phyloP scores from a whole-genome alignment of 2,888 invertebrate species.

The Schizaphis graminum region DNA sequence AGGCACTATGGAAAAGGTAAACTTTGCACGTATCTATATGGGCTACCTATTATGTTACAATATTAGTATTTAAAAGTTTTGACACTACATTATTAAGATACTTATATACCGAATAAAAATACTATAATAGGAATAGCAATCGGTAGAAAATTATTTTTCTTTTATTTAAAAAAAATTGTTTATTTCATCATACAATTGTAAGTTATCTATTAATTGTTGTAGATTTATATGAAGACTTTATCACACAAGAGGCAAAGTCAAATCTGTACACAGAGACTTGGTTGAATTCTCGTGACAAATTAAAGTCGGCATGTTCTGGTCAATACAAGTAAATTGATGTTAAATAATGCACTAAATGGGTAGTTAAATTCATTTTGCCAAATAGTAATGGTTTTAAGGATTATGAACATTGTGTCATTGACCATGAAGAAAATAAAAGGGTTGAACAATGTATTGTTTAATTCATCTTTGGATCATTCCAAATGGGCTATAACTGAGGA shows the following conservation, averaged over 20 bases:
- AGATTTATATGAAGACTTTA: slow-evolving; percentile 86
- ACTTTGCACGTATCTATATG: background rate
- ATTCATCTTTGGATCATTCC: slow-evolving; percentile 80
- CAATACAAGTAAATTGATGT: slow-evolving; percentile 70
- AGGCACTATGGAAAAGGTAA: slow-evolving; percentile 43
- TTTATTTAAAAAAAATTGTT: background rate
- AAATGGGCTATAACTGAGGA: slow-evolving; percentile 84
- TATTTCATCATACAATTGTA: background rate
- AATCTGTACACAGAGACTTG: slow-evolving; percentile 89
- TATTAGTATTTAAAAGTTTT: no score
- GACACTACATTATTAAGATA: no score
- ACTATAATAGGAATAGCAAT: background rate
- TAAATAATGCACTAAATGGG: background rate
- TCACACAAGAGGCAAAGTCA: slow-evolving; percentile 80
- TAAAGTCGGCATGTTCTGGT: slow-evolving; percentile 82
- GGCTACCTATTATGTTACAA: background rate
- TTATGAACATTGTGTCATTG: slow-evolving; percentile 42
- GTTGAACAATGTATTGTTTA: slow-evolving; percentile 75
- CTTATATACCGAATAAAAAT: no score
- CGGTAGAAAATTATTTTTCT: background rate
- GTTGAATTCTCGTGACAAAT: slow-evolving; percentile 83
- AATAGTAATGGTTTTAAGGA: slow-evolving; percentile 12
- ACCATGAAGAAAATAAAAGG: slow-evolving; percentile 32
- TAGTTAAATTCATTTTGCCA: background rate
- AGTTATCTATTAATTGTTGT: slow-evolving; percentile 69